A percentile compares a stretch with the other conserved stretches of the same genome.
Evolutionary conservation across 2,888 invertebrate genomes (phyloP).

Genomic region (Poecilobothrus nobilitatus): DNA sequence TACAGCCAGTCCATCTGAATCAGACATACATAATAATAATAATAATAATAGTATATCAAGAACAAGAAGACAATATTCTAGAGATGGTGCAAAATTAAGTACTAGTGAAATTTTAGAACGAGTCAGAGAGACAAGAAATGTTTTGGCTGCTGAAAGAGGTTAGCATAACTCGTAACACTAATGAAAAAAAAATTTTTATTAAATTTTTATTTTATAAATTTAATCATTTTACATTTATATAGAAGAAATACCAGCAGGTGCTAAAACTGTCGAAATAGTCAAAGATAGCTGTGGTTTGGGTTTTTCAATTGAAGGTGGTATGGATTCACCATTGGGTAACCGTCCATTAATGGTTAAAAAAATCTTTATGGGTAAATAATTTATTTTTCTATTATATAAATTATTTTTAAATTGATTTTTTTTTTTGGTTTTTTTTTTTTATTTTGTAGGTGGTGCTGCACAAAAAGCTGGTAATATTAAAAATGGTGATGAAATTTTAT

Average conservation of each 20-base stretch:
- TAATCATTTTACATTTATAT: not conserved
- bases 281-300: constrained; percentile 85
- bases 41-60: constrained; percentile 24
- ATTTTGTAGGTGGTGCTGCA: constrained; percentile 68
- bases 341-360: constrained; percentile 83
- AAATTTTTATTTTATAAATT: not conserved
- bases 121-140: constrained; percentile 39
- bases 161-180: constrained; percentile 13
- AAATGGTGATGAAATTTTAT: constrained; percentile 79
- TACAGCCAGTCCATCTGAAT: constrained; percentile 24
- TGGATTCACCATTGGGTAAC: constrained; percentile 83
- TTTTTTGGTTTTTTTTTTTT: not conserved
- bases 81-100: constrained; percentile 38
- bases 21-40: constrained; percentile 17
- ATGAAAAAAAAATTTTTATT: too few species aligned
- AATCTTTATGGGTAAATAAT: constrained; percentile 75
- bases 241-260: constrained; percentile 21
- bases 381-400: not conserved
- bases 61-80: constrained; percentile 36
- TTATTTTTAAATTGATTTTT: not conserved
- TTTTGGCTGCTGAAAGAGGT: constrained; percentile 42
- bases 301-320: constrained; percentile 89
- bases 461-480: constrained; percentile 75
- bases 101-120: constrained; percentile 41
- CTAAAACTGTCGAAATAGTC: constrained; percentile 34